A percentile compares a stretch with the other conserved stretches of the same genome.
phyloP scores from a whole-genome alignment of 2,797 vertebrate species.

The Australoheros facetus region DNA sequence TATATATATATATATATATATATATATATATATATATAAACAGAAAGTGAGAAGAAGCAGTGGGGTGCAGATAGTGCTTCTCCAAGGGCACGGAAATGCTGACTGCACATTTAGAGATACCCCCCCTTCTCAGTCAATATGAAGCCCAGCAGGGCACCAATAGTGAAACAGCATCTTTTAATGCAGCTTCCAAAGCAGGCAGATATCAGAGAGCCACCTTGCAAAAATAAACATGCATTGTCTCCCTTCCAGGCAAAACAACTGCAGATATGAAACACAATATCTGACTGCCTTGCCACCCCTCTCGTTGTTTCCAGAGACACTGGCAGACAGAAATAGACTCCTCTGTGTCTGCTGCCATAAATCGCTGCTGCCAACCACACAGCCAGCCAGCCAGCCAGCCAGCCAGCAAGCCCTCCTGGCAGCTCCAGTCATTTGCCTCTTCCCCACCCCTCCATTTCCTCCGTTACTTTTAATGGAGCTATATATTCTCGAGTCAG shows the following conservation, averaged over 20 bases:
- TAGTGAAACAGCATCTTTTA: constrained; percentile 35
- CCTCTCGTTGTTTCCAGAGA: constrained; percentile 73
- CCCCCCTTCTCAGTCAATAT: constrained; percentile 4
- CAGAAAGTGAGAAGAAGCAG: background rate
- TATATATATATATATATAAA: background rate
- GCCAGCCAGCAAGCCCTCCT: constrained; percentile 48
- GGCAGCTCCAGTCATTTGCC: constrained; percentile 43
- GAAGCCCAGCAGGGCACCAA: constrained; percentile 14
- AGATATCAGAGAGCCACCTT: constrained; percentile 31
- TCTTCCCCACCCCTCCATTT: constrained; percentile 35
- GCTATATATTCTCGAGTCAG: constrained; percentile 54
- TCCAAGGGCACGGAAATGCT: constrained; percentile 20
- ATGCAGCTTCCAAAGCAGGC: constrained; percentile 7
- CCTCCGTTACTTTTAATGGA: constrained; percentile 50
- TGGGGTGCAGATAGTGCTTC: constrained; percentile 21
- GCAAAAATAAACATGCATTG: constrained; percentile 54
- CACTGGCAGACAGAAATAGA: constrained; percentile 80
- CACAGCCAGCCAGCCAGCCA: constrained; percentile 13
- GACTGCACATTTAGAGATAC: constrained; percentile 26
- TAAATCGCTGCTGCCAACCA: constrained; percentile 68
- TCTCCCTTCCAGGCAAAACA: constrained; percentile 49
- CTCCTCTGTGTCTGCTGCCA: constrained; percentile 69
- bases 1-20: too few relatives aligned
- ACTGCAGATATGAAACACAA: constrained; percentile 57
- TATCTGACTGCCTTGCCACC: constrained; percentile 44